A percentile compares a stretch with the other conserved stretches of the same genome.
Conservation (phyloP, 2,888 invertebrate species). For the Operophtera brumata region DNA sequence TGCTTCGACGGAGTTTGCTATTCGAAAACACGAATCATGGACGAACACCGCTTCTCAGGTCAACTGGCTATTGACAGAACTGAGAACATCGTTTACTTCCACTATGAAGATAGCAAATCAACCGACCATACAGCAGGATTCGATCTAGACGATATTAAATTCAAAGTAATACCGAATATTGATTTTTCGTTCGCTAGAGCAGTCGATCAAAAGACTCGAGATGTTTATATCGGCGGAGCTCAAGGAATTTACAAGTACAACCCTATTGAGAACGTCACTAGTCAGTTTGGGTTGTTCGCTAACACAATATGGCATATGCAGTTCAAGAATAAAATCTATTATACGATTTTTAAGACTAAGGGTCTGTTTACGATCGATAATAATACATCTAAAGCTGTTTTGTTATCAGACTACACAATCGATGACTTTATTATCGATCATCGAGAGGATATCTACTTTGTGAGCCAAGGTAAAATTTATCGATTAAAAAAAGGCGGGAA, state of each 20-base stretch:
- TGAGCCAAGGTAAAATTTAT: slow-evolving; percentile 50
- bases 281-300: slow-evolving; percentile 44
- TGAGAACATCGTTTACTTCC: slow-evolving; percentile 58
- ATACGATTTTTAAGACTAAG: slow-evolving; percentile 47
- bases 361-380: slow-evolving; percentile 51
- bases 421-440: slow-evolving; percentile 64
- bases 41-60: slow-evolving; percentile 52
- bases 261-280: slow-evolving; percentile 41
- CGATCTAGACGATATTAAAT: slow-evolving; percentile 51
- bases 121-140: slow-evolving; percentile 55
- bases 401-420: slow-evolving; percentile 49
- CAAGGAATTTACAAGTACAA: slow-evolving; percentile 55
- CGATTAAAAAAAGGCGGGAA: slow-evolving; percentile 51
- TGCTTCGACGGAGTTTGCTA: slow-evolving; percentile 60
- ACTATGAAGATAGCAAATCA: slow-evolving; percentile 47
- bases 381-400: slow-evolving; percentile 43
- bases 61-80: slow-evolving; percentile 60
- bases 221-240: slow-evolving; percentile 55
- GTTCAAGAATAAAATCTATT: slow-evolving; percentile 54
- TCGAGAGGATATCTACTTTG: slow-evolving; percentile 56
- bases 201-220: slow-evolving; percentile 52
- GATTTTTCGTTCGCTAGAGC: slow-evolving; percentile 59
- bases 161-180: slow-evolving; percentile 46
- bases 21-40: slow-evolving; percentile 48
- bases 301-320: slow-evolving; percentile 65